phyloP scores from a whole-genome alignment of 2,797 vertebrate species.

The Sarcoramphus papa region DNA sequence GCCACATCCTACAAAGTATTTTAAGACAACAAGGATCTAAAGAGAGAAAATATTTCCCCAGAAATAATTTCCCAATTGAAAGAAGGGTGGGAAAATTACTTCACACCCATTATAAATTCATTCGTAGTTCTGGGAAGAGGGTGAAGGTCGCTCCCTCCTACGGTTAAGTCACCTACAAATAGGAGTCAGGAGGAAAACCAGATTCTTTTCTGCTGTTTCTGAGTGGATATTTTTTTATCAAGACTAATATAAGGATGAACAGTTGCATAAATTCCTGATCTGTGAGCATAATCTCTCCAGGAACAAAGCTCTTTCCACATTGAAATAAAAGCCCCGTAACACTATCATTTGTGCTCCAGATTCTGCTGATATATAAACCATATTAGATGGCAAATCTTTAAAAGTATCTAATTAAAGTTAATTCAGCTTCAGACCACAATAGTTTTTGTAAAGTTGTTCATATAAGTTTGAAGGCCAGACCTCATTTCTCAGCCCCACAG shows the following conservation, averaged over 20 bases:
- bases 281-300: neutral
- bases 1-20: neutral
- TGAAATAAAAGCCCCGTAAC: neutral
- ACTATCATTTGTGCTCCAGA: neutral
- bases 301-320: neutral
- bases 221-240: neutral
- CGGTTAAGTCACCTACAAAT: neutral
- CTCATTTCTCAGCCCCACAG: neutral
- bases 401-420: neutral
- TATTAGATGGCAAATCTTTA: neutral
- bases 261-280: neutral
- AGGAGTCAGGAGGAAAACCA: neutral
- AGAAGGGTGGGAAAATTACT: neutral
- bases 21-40: neutral
- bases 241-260: neutral
- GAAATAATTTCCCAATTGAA: neutral
- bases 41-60: neutral
- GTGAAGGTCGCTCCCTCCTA: neutral
- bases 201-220: neutral
- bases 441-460: neutral
- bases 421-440: neutral
- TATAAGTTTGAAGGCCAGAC: neutral
- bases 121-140: neutral
- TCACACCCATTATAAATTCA: neutral
- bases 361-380: neutral